These are phyloP conservation scores for Buceros bicornis DNA, from an alignment of 2,797 vertebrate genomes.

Conservation along the genomic window DNA sequence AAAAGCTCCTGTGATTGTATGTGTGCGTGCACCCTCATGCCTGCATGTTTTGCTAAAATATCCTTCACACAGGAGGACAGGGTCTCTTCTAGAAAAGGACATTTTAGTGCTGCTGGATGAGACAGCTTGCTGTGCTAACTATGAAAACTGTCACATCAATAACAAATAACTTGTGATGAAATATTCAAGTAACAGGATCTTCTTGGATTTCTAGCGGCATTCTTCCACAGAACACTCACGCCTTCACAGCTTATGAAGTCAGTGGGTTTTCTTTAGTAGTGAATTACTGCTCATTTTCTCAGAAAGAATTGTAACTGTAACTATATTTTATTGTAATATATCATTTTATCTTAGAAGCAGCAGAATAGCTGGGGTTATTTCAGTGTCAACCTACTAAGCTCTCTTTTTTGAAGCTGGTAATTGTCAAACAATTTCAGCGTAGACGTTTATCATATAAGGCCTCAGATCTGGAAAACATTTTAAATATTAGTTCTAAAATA, in stretches of 20 bases:
- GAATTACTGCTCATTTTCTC: constrained; percentile 44
- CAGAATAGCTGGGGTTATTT: constrained; percentile 12
- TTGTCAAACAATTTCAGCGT: constrained; percentile 3
- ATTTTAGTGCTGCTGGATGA: constrained; percentile 17
- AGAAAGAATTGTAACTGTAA: constrained; percentile 33
- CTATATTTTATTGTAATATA: background rate
- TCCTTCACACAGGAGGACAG: background rate
- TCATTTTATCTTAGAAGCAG: constrained; percentile 22
- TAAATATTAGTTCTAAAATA: background rate
- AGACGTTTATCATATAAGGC: background rate
- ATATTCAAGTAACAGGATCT: constrained; percentile 64
- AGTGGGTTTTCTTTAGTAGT: background rate
- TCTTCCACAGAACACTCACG: constrained; percentile 1
- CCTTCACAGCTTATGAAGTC: constrained; percentile 12
- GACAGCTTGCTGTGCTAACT: background rate
- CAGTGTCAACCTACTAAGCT: background rate
- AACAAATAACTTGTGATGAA: constrained; percentile 63
- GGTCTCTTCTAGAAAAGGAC: background rate
- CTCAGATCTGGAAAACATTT: background rate
- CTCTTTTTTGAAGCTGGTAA: constrained; percentile 2
- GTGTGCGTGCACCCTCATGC: background rate
- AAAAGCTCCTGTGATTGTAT: background rate
- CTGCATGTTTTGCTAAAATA: background rate
- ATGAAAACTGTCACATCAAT: constrained; percentile 39
- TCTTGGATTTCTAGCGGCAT: constrained; percentile 38